Base-by-base conservation (phyloP, 64 coral and sea anemone genomes). In the Montipora foliosa region DNA sequence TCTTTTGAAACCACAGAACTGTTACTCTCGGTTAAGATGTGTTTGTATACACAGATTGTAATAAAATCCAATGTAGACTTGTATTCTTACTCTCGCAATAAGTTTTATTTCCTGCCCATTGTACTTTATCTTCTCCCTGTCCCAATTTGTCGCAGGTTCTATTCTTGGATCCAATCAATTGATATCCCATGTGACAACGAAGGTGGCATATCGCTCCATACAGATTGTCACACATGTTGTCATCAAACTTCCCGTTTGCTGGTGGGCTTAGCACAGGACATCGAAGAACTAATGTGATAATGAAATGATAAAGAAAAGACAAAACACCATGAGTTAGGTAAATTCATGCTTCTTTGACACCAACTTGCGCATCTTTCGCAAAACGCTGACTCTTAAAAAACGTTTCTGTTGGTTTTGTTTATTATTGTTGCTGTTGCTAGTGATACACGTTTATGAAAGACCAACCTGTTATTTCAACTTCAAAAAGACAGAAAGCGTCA, bases 71-170 rank as follows among this genome's bases (percentile, higher is more conserved):
- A 9, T 6, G 13, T 59, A 59, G 57, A 59, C 57, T 59, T 59
- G 57, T 13, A 59, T 10, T 77, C 77, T 79, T 47, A 93, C 92
- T 76, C 87, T 88, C 76, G 44, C 92, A 93, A 51, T 62, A 51
- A 62, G 92, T 93, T 78, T 25, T 47, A 37, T 87, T 88, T 69
- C 92, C 92, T 17, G 75, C 81, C 92, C 92, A 93, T 15, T 88
- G 71, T 20, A 84, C 84, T 13, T 21, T 5, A 13, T 61, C 10
- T 50, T 37, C 49, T 14, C 64, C 45, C 29, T 25, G 10, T 21
- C 47, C 62, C 37, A 59, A 13, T 59, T 88, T 93, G 14, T 75
- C 83, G 25, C 92, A 93, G 4, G 75, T 88, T 93, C 92, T 70
- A 10, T 29, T 67, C 2, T 17, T 14, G 16, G 92, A 93, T 59